Percentiles rank a stretch among this genome's conserved stretches.
These are phyloP conservation scores for Melanotus villosus DNA, from an alignment of 2,888 invertebrate genomes.

Conservation along the genomic window DNA sequence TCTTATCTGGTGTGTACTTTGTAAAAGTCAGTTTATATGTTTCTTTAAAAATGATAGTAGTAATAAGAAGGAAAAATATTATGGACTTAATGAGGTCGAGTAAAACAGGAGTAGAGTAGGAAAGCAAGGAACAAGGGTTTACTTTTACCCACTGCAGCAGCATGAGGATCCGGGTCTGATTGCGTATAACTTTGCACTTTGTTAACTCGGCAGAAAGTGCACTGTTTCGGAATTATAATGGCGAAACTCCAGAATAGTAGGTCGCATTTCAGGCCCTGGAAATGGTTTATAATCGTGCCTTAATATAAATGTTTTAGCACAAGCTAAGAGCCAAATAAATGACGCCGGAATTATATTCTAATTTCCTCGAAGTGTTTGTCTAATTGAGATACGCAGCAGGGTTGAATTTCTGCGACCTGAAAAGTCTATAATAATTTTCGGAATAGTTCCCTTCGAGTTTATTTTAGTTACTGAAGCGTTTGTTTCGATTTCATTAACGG, in stretches of 20 bases:
- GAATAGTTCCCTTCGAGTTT: conserved; percentile 33
- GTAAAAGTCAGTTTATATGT: not conserved
- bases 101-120: conserved; percentile 22
- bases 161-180: conserved; percentile 59
- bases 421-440: conserved; percentile 35
- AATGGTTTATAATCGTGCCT: conserved; percentile 59
- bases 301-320: conserved; percentile 56
- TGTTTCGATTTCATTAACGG: conserved; percentile 37
- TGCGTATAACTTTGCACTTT: conserved; percentile 66
- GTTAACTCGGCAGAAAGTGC: conserved; percentile 64
- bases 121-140: conserved; percentile 44
- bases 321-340: conserved; percentile 57
- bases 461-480: conserved; percentile 31
- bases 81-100: conserved; percentile 28
- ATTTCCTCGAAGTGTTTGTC: conserved; percentile 48
- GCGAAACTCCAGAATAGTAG: conserved; percentile 64
- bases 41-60: conserved; percentile 3
- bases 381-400: conserved; percentile 40
- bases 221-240: conserved; percentile 66
- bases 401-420: conserved; percentile 25
- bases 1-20: not conserved
- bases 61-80: conserved; percentile 16
- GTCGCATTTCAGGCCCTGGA: conserved; percentile 57
- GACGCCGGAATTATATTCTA: conserved; percentile 56
- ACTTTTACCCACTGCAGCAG: conserved; percentile 47